phyloP scores from a whole-genome alignment of 2,797 vertebrate species.

The Coreius guichenoti region DNA sequence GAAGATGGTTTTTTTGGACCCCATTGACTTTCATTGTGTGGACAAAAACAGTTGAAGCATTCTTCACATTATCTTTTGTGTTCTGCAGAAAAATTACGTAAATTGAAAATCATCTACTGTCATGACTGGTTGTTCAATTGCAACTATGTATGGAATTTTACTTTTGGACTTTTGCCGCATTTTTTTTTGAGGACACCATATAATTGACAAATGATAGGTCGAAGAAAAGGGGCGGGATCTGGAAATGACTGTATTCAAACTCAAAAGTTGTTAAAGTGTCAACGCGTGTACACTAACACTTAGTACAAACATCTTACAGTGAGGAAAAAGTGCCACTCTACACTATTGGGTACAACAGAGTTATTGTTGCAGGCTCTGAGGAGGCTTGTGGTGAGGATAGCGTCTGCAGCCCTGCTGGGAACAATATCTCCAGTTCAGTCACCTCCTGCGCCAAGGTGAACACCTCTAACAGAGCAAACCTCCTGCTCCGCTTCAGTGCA shows the following conservation, averaged over 20 bases:
- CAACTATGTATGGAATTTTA: not conserved
- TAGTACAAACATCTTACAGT: not conserved
- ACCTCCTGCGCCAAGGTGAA: constrained; percentile 71
- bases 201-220: not conserved
- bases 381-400: constrained; percentile 50
- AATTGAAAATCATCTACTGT: not conserved
- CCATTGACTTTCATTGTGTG: too few species aligned
- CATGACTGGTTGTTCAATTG: not conserved
- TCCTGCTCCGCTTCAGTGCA: constrained; percentile 63
- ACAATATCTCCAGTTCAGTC: constrained; percentile 68
- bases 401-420: constrained; percentile 63
- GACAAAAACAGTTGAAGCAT: too few species aligned
- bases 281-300: not conserved
- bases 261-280: not conserved
- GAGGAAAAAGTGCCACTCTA: not conserved
- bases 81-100: not conserved
- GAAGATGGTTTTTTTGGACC: too few species aligned
- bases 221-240: not conserved
- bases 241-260: not conserved
- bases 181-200: not conserved
- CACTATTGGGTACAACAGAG: not conserved
- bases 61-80: not conserved
- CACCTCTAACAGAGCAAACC: constrained; percentile 67
- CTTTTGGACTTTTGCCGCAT: not conserved
- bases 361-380: not conserved